Conservation (phyloP, 2,888 invertebrate genomes). For the Anthoptus insignis region DNA sequence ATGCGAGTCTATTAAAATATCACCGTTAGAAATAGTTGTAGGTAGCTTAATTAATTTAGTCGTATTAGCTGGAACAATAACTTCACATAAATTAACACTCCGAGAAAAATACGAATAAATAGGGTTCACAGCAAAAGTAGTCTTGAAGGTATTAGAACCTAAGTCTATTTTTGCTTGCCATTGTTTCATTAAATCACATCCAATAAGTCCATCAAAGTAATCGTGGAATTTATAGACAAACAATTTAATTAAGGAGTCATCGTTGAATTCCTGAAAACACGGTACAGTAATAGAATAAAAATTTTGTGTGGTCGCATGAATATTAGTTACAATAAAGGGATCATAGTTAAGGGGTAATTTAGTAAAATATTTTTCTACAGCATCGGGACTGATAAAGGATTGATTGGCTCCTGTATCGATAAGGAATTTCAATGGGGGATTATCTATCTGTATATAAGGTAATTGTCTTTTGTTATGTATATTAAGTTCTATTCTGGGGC, state of each 20-base stretch:
- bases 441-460: constrained; percentile 46
- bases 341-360: constrained; percentile 1
- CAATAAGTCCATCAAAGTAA: constrained; percentile 24
- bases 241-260: constrained; percentile 14
- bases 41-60: constrained; percentile 17
- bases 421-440: constrained; percentile 48
- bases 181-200: constrained; percentile 11
- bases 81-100: constrained; percentile 9
- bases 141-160: constrained; percentile 10
- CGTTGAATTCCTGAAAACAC: constrained; percentile 21
- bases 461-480: constrained; percentile 43
- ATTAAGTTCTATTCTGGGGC: constrained; percentile 14
- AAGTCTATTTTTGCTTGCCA: constrained; percentile 4
- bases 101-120: constrained; percentile 15
- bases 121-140: constrained; percentile 15
- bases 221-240: constrained; percentile 28
- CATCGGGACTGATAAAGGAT: constrained; percentile 49
- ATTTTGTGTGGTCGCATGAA: constrained; percentile 24
- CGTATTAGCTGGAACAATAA: constrained; percentile 16
- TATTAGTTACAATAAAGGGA: constrained; percentile 5
- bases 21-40: constrained; percentile 1
- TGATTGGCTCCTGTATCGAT: no score
- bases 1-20: constrained; percentile 1
- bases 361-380: constrained; percentile 34
- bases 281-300: constrained; percentile 23